These are phyloP conservation scores for Idris sp. DNA, from an alignment of 1,140 invertebrate species.

Conservation along the genomic window DNA sequence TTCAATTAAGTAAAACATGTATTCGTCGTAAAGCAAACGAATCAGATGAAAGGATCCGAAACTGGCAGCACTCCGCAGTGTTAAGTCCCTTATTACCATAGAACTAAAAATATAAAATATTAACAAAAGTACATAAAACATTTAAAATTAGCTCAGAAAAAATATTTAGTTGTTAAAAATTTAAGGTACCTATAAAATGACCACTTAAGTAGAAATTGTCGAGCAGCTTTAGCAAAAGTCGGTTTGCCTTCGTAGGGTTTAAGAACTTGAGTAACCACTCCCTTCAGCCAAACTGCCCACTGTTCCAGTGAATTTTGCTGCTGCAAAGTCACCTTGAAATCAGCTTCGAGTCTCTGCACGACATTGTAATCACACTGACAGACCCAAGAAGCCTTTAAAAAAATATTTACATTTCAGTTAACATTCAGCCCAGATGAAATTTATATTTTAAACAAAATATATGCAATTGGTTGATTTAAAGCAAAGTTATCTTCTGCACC, in stretches of 20 bases:
- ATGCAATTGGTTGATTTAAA: not conserved
- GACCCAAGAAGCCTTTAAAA: slow-evolving; percentile 91
- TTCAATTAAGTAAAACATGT: slow-evolving; percentile 99
- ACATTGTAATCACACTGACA: slow-evolving; percentile 94
- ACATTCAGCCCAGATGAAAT: too few relatives aligned
- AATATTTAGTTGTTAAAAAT: too few relatives aligned
- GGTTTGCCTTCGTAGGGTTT: slow-evolving; percentile 91
- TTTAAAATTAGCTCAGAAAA: too few relatives aligned
- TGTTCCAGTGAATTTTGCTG: slow-evolving; percentile 96
- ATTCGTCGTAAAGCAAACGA: slow-evolving; percentile 97
- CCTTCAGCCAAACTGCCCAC: slow-evolving; percentile 98
- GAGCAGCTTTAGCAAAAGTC: slow-evolving; percentile 92
- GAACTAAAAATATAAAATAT: slow-evolving; percentile 83
- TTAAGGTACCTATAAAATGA: slow-evolving; percentile 95
- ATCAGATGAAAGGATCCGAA: slow-evolving; percentile 99
- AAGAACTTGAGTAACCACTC: slow-evolving; percentile 91
- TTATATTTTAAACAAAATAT: too few relatives aligned
- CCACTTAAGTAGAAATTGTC: slow-evolving; percentile 98
- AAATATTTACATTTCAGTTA: not conserved
- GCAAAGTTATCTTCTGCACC: slow-evolving; percentile 80
- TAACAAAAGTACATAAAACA: too few relatives aligned
- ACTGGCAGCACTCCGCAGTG: slow-evolving; percentile 95
- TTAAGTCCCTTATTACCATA: slow-evolving; percentile 97
- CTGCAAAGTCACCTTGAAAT: slow-evolving; percentile 95
- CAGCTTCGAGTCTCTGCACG: slow-evolving; percentile 91